Base-by-base conservation (phyloP, 1,140 invertebrate genomes). In the Geopemphigus sp. region DNA sequence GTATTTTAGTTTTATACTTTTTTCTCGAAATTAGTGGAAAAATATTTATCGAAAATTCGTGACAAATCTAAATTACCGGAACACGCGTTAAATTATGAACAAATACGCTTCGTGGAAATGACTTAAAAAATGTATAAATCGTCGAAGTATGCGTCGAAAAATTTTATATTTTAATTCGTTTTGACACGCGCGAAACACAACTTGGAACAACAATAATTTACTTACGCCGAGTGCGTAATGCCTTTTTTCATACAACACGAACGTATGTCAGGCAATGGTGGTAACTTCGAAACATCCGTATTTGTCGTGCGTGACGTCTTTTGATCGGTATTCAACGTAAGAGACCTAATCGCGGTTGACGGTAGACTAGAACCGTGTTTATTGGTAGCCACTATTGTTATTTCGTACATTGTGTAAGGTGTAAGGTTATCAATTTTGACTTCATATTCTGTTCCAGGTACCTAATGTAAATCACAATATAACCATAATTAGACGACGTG, bases 321-420 rank as follows among this genome's bases (percentile, higher is more conserved):
- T 81, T 88, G 87, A 10, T 89, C 89, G 5, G 89, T 88, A 14
- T 89, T 88, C 76, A 91, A 85, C 5, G 92, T 93, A 45, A 93
- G 83, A 0, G 89, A 88, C 76, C 91, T 88, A n/a, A 93, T 85
- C 11, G 88, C 87, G 80, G 91, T 89, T 24, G 90, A 92, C 0
- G 93, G 92, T 81, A 94, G 85, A 85, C 92, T 93, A 0, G 88
- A 88, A 0, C 93, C 93, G 82, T 90, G 90, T 24, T 88, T 88
- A 85, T 94, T 95, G 59, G 88, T 87, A 0, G 92, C 90, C 1
- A 88, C 89, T 14, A 94, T 89, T 0, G 89, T 89, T 1, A 94
- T 87, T 83, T 94, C 92, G 84, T 95, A 94, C 92, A 94, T 93
- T 24, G 92, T 94, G 82, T 91, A 90, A 0, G 92, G 91, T 2